phyloP scores from a whole-genome alignment of 2,888 invertebrate genomes.

The Rhamnusium bicolor region DNA sequence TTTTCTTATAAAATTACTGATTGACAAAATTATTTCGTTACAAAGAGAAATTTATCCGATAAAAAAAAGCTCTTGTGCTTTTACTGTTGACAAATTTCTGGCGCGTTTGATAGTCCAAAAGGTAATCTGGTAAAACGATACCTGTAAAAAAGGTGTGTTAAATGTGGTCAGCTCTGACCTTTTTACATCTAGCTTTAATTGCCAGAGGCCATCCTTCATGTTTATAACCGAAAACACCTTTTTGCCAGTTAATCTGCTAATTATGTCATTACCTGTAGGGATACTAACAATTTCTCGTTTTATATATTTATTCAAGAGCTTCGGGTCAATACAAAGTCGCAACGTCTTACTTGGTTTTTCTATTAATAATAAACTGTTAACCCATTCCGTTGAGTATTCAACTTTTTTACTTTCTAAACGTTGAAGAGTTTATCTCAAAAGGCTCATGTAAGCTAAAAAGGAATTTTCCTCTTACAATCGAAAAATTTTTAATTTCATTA shows the following conservation, averaged over 20 bases:
- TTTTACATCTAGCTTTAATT: conserved; percentile 3
- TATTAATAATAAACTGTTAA: conserved; percentile 23
- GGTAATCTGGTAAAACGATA: conserved; percentile 54
- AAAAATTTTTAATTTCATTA: not conserved
- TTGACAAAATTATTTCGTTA: no score
- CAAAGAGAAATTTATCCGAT: no score
- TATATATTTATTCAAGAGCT: conserved; percentile 34
- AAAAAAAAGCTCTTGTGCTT: no score
- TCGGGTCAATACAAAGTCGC: conserved; percentile 33
- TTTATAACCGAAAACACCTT: not conserved
- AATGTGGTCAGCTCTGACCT: not conserved
- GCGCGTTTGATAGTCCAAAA: conserved; percentile 51
- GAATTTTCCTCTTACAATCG: not conserved
- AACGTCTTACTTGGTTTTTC: conserved; percentile 26
- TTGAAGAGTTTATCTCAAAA: conserved; percentile 11
- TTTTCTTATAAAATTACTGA: no score
- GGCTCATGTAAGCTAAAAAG: not conserved
- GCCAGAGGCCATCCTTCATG: conserved; percentile 4
- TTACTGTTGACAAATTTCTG: conserved; percentile 57
- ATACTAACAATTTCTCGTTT: conserved; percentile 26
- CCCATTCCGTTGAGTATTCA: conserved; percentile 29
- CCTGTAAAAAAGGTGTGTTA: conserved; percentile 36
- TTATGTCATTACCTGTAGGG: not conserved
- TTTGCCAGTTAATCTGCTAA: not conserved
- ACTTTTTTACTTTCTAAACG: conserved; percentile 16